Conservation (phyloP, 2,797 vertebrate species). For the Dendrocincla tyrannina region DNA sequence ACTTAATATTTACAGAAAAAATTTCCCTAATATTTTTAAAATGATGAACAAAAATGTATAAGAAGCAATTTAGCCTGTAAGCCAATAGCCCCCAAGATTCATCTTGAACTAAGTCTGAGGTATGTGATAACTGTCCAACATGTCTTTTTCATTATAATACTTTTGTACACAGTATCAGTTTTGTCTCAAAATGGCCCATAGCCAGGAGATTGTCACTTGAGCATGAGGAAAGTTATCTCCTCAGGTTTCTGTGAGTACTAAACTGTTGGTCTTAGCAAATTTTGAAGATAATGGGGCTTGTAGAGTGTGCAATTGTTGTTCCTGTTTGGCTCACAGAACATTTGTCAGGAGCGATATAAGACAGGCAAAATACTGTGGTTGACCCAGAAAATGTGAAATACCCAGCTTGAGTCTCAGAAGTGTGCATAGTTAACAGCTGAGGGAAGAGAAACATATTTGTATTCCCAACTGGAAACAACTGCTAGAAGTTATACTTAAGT, state of each 20-base stretch:
- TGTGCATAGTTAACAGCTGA: background rate
- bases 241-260: background rate
- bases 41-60: background rate
- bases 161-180: background rate
- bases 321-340: background rate
- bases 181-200: background rate
- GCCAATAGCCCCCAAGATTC: background rate
- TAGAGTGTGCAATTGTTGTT: background rate
- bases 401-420: background rate
- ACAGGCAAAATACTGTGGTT: background rate
- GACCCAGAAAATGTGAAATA: background rate
- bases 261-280: background rate
- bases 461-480: background rate
- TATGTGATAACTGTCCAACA: background rate
- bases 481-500: background rate
- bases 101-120: background rate
- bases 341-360: background rate
- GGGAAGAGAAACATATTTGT: background rate
- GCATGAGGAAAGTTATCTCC: background rate
- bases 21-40: background rate
- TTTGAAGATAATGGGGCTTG: background rate
- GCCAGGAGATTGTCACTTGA: background rate
- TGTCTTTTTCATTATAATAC: background rate
- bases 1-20: background rate
- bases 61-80: background rate